phyloP scores from a whole-genome alignment of 2,888 invertebrate species.

The Nowickia ferox region DNA sequence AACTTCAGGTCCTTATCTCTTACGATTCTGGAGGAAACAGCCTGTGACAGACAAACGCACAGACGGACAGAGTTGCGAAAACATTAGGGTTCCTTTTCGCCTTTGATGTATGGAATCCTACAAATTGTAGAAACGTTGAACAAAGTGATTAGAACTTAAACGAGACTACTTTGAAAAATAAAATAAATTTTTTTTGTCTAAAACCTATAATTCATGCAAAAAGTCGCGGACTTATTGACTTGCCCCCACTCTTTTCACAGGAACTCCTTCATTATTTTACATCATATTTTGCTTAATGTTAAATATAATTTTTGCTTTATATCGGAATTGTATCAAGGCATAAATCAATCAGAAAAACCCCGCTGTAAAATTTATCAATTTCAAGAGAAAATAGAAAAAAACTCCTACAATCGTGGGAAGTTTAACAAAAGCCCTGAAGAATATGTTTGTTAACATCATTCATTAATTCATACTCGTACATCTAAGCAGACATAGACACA shows the following conservation, averaged over 20 bases:
- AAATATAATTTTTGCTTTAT: background rate
- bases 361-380: constrained; percentile 67
- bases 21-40: too few relatives aligned
- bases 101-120: background rate
- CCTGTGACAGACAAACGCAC: too few relatives aligned
- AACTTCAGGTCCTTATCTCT: too few relatives aligned
- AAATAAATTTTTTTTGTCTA: too few relatives aligned
- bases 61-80: too few relatives aligned
- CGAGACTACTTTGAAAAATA: too few relatives aligned
- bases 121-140: background rate
- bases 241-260: too few relatives aligned
- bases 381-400: constrained; percentile 36
- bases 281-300: background rate
- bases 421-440: constrained; percentile 21
- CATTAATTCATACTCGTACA: constrained; percentile 42
- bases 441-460: constrained; percentile 19
- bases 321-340: constrained; percentile 54
- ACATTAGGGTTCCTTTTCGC: too few relatives aligned
- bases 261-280: background rate
- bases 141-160: too few relatives aligned
- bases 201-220: too few relatives aligned
- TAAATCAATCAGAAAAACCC: constrained; percentile 63
- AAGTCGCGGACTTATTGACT: too few relatives aligned
- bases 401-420: constrained; percentile 67
- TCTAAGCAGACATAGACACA: constrained; percentile 18